Base-by-base conservation (phyloP, 2,113 vertebrate species). In the Pelobates fuscus region DNA sequence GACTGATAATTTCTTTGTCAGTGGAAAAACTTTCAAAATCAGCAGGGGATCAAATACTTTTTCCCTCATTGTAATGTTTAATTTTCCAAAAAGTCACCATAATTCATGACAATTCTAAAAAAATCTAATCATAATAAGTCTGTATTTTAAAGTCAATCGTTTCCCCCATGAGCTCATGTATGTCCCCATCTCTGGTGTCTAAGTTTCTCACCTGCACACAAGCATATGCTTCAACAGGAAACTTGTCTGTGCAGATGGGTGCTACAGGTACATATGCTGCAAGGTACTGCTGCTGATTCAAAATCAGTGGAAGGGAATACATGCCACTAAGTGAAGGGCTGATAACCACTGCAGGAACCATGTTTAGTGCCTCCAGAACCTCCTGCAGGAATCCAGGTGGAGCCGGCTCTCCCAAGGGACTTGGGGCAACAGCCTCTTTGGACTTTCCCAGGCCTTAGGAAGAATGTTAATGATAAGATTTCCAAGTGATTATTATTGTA, bases 301-400 rank as follows among this genome's bases (percentile, higher is more conserved):
- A 82, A 70, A 99, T 89, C 89, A 96, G 95, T 1, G 96, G 95
- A 71, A 99, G 89, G 0, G 95, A 95, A 80, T 98, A 99, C 95
- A 97, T 98, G 80, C 97, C 97, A 0, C 97, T 99, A 79, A 99
- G 86, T 0, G 97, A 99, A 0, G 97, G 97, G 83, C 97, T 98
- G 86, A 99, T 82, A 82, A 99, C 84, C 81, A 95, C 97, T 0
- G 86, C 93, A 0, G 90, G 83, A 5, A 82, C 88, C 72, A 95
- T 82, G 55, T 84, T 41, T 84, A 99, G 85, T 49, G 81, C 87
- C 49, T 94, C 91, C 7, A 84, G 89, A 80, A 98, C 90, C 0
- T 88, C 87, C 32, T 85, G 90, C 76, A 99, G 87, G 81, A 98
- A 99, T 2, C 77, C 71, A 0, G 86, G 90, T 0, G 96, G 93